Evolutionary conservation across 2,113 vertebrate species (phyloP).

Genomic region (Hypomesus transpacificus): DNA sequence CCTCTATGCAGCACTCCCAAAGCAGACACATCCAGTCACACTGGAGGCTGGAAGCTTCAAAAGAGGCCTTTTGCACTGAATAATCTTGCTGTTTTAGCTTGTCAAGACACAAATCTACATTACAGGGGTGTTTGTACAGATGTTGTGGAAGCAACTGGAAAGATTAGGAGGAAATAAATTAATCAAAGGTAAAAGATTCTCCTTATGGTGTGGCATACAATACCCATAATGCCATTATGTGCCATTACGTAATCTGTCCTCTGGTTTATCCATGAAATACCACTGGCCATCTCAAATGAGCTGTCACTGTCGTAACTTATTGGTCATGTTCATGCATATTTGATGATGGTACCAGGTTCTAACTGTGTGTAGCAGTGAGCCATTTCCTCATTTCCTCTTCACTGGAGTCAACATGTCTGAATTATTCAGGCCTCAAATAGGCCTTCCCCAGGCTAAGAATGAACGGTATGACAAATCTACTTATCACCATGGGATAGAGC

Average conservation of each 20-base stretch:
- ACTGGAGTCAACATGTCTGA: slow-evolving; percentile 24
- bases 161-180: not conserved
- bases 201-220: not conserved
- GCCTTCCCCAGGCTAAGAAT: not conserved
- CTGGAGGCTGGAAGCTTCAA: no score
- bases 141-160: not conserved
- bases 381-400: slow-evolving; percentile 14
- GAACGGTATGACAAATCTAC: no score
- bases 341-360: no score
- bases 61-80: no score
- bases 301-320: slow-evolving; percentile 27
- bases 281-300: slow-evolving; percentile 31
- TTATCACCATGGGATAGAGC: no score
- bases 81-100: no score
- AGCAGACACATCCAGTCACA: no score
- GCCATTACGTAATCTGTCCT: slow-evolving; percentile 6
- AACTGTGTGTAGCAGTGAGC: slow-evolving; percentile 34
- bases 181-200: not conserved
- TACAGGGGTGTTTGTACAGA: not conserved
- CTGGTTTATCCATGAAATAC: slow-evolving; percentile 31
- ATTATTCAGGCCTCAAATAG: slow-evolving; percentile 51
- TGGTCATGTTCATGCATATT: slow-evolving; percentile 49
- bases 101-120: not conserved
- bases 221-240: slow-evolving; percentile 2
- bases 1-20: no score